These are phyloP conservation scores for Lobophora halterata DNA, from an alignment of 2,888 invertebrate genomes.

Conservation along the genomic window DNA sequence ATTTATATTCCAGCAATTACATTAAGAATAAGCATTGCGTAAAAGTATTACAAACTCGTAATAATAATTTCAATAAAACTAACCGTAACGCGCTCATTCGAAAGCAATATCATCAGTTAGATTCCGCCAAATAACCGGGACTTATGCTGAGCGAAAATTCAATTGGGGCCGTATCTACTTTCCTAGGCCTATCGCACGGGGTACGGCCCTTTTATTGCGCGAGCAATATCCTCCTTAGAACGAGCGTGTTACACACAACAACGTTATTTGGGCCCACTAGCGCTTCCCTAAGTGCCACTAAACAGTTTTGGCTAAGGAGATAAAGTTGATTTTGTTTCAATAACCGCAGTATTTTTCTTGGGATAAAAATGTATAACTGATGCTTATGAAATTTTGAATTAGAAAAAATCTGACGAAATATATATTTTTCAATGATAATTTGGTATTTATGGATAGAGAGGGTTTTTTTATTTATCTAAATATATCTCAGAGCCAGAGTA, in stretches of 20 bases:
- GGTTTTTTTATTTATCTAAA: no score
- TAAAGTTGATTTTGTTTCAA: slow-evolving; percentile 5
- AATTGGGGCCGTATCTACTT: slow-evolving; percentile 18
- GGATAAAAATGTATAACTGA: no score
- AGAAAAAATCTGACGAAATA: no score
- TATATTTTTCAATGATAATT: no score
- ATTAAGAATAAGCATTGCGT: no score
- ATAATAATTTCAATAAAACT: slow-evolving; percentile 10
- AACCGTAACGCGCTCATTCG: slow-evolving; percentile 14
- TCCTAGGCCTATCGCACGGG: slow-evolving; percentile 19
- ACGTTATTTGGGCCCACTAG: slow-evolving; percentile 43
- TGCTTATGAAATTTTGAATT: no score
- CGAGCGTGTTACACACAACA: slow-evolving; percentile 39
- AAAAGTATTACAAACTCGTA: no score
- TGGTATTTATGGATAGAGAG: no score
- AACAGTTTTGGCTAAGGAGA: slow-evolving; percentile 39
- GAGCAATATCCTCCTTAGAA: slow-evolving; percentile 37
- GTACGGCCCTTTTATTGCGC: slow-evolving; percentile 44
- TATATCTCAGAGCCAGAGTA: no score
- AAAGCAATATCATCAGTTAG: slow-evolving; percentile 15
- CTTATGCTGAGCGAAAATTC: slow-evolving; percentile 18
- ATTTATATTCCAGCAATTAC: no score
- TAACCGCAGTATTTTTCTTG: background rate
- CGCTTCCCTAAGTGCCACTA: slow-evolving; percentile 42
- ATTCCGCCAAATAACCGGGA: slow-evolving; percentile 16